phyloP scores from a whole-genome alignment of 1,140 invertebrate species.

The Oppia nitens region DNA sequence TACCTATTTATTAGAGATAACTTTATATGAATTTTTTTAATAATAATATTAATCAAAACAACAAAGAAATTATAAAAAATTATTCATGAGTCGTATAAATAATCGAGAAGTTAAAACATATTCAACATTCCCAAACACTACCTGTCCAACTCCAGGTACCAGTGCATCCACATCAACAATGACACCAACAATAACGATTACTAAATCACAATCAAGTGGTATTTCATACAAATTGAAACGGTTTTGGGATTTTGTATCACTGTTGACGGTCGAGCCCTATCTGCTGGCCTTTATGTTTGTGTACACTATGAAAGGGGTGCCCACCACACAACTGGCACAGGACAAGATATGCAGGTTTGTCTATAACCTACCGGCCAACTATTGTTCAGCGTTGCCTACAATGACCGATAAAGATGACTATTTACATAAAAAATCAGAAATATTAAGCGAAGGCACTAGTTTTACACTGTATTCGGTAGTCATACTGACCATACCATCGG shows the following conservation, averaged over 20 bases:
- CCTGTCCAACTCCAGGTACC: too few relatives aligned
- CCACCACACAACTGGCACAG: conserved; percentile 34
- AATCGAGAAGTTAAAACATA: too few relatives aligned
- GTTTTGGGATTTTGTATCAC: neutral
- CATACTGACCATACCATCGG: neutral
- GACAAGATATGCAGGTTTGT: conserved; percentile 23
- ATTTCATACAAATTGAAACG: neutral
- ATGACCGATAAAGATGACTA: conserved; percentile 2
- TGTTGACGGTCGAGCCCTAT: conserved; percentile 9
- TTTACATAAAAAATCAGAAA: conserved; percentile 6
- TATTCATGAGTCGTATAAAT: too few relatives aligned
- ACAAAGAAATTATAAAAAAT: too few relatives aligned
- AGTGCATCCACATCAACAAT: too few relatives aligned
- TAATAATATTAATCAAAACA: too few relatives aligned
- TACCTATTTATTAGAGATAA: too few relatives aligned
- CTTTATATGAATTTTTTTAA: too few relatives aligned
- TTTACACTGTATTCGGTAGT: neutral
- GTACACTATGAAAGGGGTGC: neutral
- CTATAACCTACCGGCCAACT: conserved; percentile 2
- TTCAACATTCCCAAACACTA: too few relatives aligned
- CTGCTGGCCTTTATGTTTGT: conserved; percentile 1
- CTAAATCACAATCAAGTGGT: too few relatives aligned
- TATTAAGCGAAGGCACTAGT: neutral
- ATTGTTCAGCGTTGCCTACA: conserved; percentile 1
- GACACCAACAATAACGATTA: too few relatives aligned